A percentile compares a stretch with the other conserved stretches of the same genome.
Conservation (phyloP, 2,888 invertebrate genomes). For the Geotrupes spiniger region DNA sequence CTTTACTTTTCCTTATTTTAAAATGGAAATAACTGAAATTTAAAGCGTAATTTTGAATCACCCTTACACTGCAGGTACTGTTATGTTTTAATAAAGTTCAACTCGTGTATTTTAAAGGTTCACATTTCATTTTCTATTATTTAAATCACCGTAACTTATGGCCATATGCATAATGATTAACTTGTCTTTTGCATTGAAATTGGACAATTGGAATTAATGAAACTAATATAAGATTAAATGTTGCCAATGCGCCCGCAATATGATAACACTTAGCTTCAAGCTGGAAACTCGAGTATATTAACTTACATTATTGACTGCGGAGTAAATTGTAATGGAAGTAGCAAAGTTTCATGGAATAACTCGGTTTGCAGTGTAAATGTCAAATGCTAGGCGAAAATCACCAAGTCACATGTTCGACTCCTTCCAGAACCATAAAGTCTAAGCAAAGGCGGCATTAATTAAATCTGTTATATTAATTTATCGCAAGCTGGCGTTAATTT, state of each 20-base stretch:
- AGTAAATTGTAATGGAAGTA: constrained; percentile 2
- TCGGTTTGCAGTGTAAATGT: not conserved
- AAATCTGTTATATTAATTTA: constrained; percentile 50
- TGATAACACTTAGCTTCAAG: not conserved
- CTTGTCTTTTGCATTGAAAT: too few species aligned
- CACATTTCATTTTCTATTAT: too few species aligned
- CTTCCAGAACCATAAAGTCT: constrained; percentile 1
- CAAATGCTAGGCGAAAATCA: not conserved
- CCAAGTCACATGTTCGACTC: constrained; percentile 4
- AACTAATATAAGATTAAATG: too few species aligned
- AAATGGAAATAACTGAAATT: constrained; percentile 2
- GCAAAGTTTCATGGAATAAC: constrained; percentile 5
- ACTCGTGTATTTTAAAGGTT: too few species aligned
- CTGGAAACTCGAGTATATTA: not conserved
- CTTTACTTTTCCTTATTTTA: constrained; percentile 4
- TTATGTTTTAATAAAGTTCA: too few species aligned
- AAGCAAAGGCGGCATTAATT: constrained; percentile 40
- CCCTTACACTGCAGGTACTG: too few species aligned
- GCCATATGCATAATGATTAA: too few species aligned
- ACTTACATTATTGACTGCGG: not conserved
- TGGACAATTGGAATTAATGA: too few species aligned
- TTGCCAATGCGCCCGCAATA: too few species aligned
- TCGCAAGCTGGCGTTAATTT: constrained; percentile 46
- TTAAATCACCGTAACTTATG: too few species aligned
- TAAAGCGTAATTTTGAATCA: too few species aligned